A percentile compares a stretch with the other conserved stretches of the same genome.
phyloP scores from a whole-genome alignment of 1,140 invertebrate species.

The Dolichoris vasculosae region DNA sequence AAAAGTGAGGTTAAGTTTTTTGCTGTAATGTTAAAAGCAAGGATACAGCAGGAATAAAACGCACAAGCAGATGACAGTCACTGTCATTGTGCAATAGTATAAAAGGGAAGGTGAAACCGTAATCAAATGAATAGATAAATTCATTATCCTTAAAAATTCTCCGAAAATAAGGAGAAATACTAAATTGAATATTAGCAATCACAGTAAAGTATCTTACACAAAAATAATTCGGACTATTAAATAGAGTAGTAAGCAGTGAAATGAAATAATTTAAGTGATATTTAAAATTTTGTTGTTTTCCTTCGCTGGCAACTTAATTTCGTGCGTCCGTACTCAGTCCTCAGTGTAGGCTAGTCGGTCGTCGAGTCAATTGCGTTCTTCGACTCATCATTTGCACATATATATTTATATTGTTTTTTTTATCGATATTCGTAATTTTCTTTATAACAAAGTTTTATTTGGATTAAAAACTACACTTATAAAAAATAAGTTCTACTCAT shows the following conservation, averaged over 20 bases:
- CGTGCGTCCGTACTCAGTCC: slow-evolving; percentile 70
- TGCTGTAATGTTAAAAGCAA: background rate
- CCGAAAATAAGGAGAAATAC: background rate
- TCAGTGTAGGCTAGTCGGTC: slow-evolving; percentile 75
- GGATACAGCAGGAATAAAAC: background rate
- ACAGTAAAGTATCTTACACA: background rate
- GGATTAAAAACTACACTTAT: too few species aligned
- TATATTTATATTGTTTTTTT: background rate
- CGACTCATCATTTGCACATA: background rate
- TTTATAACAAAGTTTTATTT: too few species aligned
- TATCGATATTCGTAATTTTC: too few species aligned
- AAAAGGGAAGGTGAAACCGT: background rate
- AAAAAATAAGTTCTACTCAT: too few species aligned
- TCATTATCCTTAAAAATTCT: background rate
- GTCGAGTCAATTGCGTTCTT: slow-evolving; percentile 55
- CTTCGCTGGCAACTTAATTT: slow-evolving; percentile 41
- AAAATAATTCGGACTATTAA: background rate
- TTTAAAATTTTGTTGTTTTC: slow-evolving; percentile 55
- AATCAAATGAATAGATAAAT: background rate
- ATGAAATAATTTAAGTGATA: slow-evolving; percentile 66
- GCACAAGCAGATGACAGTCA: background rate
- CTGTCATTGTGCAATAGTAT: background rate
- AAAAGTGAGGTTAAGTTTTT: slow-evolving; percentile 41
- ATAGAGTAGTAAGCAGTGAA: slow-evolving; percentile 46
- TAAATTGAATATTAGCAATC: background rate